Evolutionary conservation across 64 coral and sea anemone species (phyloP), one percentile per base, ranked within the genome.

Genomic region (Cladopsammia gracilis): DNA sequence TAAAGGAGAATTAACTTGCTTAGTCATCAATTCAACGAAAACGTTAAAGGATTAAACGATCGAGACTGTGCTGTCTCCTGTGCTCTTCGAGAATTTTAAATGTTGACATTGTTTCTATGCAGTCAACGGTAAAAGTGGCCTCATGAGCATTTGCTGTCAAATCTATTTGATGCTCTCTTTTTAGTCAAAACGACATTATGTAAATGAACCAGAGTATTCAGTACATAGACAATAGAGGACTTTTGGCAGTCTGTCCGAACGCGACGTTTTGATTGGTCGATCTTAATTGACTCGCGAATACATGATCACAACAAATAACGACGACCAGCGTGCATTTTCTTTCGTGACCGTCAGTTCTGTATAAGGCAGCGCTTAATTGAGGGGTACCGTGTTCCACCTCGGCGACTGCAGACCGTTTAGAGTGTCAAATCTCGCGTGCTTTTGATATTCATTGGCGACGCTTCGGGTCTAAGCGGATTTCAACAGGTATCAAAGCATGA

Each of bases 211-310:
- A 12, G 60, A 12, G 16, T 14, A 18, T 45, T 20, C 80, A 67
- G 10, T 48, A 5, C 20, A 23, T n/a, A 50, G 80, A 83, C 80
- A 83, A 83, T 83, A 83, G 61, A 83, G 62, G 50, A 18, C 26
- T 51, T 64, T 83, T 19, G n/a, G 80, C 15, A 49, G 61, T 45
- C 18, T 83, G 62, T 47, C 18, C 62, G 46, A 83, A 83, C n/a
- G 44, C 61, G 60, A 49, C 18, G 45, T 66, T 83, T 50, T 49
- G 20, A 83, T 83, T 83, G 80, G 80, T 66, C 60, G 24, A 67
- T 83, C 58, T 25, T 83, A 83, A 83, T 66, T 83, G 80, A 83
- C 61, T 83, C 80, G 60, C n/a, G 42, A 83, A 83, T 66, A 83
- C 16, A 66, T 66, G 61, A 83, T 50, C 61, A 66, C 80, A 83